A percentile compares a stretch with the other conserved stretches of the same genome.
These are phyloP conservation scores for Zootermopsis nevadensis DNA, from an alignment of 2,888 invertebrate genomes.

Conservation along the genomic window DNA sequence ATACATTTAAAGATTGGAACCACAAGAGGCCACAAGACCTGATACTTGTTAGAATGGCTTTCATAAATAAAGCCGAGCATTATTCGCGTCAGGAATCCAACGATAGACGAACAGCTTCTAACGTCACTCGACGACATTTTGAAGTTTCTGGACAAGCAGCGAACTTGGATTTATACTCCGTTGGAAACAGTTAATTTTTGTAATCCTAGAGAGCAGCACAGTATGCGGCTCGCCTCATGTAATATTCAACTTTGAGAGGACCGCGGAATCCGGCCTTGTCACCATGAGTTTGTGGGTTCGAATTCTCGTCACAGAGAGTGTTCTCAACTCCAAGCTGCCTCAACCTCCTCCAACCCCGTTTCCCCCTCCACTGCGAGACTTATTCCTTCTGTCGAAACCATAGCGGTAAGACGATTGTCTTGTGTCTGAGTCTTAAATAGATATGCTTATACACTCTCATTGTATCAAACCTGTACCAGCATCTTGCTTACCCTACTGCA, in stretches of 20 bases:
- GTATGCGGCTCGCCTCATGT: conserved; percentile 17
- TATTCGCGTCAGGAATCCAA: too few relatives aligned
- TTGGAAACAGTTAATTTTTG: conserved; percentile 24
- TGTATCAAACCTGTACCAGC: not conserved
- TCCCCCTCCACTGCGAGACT: not conserved
- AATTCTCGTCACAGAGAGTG: conserved; percentile 18
- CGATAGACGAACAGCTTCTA: too few relatives aligned
- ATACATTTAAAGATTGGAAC: too few relatives aligned
- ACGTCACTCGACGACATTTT: too few relatives aligned
- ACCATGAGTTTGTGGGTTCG: conserved; percentile 32
- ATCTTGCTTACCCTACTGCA: too few relatives aligned
- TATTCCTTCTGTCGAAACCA: conserved; percentile 8
- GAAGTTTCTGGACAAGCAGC: too few relatives aligned
- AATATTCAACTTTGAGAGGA: conserved; percentile 24
- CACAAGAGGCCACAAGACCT: too few relatives aligned
- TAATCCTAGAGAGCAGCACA: conserved; percentile 12
- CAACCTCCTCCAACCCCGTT: not conserved
- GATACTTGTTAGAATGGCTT: too few relatives aligned
- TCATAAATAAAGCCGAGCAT: too few relatives aligned
- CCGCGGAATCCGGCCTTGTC: conserved; percentile 28
- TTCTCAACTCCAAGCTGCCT: conserved; percentile 11
- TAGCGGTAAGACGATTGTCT: conserved; percentile 37
- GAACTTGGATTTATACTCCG: not conserved
- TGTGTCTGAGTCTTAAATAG: conserved; percentile 12
- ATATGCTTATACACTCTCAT: not conserved